Evolutionary conservation across 2,113 vertebrate species (phyloP).

Genomic region (Cyprinodon tularosa): DNA sequence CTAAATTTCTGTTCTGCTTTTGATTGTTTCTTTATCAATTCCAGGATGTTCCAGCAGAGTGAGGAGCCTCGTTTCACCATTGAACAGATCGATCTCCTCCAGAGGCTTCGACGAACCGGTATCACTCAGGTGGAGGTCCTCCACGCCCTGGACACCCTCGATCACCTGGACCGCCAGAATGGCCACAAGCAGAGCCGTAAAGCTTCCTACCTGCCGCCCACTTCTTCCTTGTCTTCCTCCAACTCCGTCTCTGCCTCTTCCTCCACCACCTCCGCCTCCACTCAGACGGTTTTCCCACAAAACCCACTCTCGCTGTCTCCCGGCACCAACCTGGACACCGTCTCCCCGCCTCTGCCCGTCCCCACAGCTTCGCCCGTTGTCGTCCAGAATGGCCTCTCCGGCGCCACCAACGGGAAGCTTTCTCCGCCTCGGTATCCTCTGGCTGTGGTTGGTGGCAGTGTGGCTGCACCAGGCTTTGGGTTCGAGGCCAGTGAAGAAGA

Average conservation of each 20-base stretch:
- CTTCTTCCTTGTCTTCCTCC: slow-evolving; percentile 81
- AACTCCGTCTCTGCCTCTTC: slow-evolving; percentile 58
- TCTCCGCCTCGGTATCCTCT: slow-evolving; percentile 91
- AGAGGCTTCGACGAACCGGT: slow-evolving; percentile 92
- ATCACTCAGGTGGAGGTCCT: slow-evolving; percentile 95
- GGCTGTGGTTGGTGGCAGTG: slow-evolving; percentile 64
- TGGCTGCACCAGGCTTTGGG: slow-evolving; percentile 85
- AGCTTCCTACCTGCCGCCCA: slow-evolving; percentile 49
- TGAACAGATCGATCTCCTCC: slow-evolving; percentile 98
- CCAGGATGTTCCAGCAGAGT: slow-evolving; percentile 99
- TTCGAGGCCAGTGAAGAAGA: slow-evolving; percentile 94
- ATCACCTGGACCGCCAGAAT: slow-evolving; percentile 93
- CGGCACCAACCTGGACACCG: slow-evolving; percentile 87
- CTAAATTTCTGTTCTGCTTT: neutral
- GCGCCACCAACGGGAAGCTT: slow-evolving; percentile 91
- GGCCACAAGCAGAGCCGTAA: slow-evolving; percentile 89
- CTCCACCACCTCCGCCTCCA: slow-evolving; percentile 86
- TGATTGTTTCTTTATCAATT: too few relatives aligned
- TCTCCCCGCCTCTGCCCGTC: slow-evolving; percentile 87
- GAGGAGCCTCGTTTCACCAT: slow-evolving; percentile 99
- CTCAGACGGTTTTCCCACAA: slow-evolving; percentile 90
- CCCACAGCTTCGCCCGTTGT: slow-evolving; percentile 68
- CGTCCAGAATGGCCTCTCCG: slow-evolving; percentile 86
- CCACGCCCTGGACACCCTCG: slow-evolving; percentile 94
- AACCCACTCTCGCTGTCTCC: slow-evolving; percentile 85